These are phyloP conservation scores for Oxyruncus cristatus DNA, from an alignment of 2,113 vertebrate genomes.

Conservation along the genomic window DNA sequence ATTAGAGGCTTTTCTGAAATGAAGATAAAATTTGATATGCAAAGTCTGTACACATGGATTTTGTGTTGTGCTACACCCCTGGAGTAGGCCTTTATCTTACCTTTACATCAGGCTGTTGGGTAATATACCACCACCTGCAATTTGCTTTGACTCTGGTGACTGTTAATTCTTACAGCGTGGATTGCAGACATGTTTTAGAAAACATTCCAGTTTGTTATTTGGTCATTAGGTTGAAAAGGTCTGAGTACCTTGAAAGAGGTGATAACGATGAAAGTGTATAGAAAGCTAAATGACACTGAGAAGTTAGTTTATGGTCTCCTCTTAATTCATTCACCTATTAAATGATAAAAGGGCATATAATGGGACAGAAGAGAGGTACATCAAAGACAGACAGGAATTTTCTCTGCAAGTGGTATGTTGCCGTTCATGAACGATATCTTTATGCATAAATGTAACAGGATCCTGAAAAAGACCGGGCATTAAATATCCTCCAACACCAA, in stretches of 20 bases:
- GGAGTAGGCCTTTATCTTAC: background rate
- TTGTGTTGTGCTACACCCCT: background rate
- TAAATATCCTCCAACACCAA: background rate
- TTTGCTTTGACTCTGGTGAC: background rate
- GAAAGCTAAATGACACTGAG: background rate
- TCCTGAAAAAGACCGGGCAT: background rate
- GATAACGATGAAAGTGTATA: background rate
- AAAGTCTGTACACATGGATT: background rate
- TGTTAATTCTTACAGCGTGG: background rate
- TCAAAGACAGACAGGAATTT: background rate
- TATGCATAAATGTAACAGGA: background rate
- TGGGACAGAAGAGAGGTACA: background rate
- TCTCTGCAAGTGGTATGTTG: background rate
- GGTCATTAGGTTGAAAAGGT: background rate
- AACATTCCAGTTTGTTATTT: background rate
- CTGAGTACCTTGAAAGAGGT: background rate
- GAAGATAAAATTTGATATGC: background rate
- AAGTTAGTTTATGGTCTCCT: background rate
- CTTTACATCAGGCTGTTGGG: background rate
- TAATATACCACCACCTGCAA: background rate
- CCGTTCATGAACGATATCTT: background rate
- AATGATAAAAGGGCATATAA: background rate
- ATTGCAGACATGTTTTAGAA: background rate
- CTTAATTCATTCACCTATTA: background rate
- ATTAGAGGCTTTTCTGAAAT: slow-evolving; percentile 21